These are phyloP conservation scores for Rhincodon typus DNA, from an alignment of 2,797 vertebrate species.

Conservation along the genomic window DNA sequence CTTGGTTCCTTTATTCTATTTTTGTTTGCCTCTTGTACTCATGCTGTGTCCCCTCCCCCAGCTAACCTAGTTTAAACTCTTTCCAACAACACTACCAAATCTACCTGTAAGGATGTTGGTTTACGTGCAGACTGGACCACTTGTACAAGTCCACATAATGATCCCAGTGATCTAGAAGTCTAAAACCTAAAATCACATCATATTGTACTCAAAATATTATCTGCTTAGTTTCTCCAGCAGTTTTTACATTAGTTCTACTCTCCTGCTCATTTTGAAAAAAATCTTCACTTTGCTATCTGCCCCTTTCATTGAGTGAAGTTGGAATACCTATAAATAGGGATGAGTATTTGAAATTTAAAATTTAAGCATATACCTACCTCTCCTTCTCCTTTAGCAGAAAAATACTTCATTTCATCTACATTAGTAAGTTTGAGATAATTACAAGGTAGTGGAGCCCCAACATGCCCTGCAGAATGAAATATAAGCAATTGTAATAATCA, in stretches of 20 bases:
- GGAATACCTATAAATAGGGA: background rate
- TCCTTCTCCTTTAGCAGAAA: constrained; percentile 85
- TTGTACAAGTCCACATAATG: too few species aligned
- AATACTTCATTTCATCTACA: constrained; percentile 94
- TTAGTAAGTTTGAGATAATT: constrained; percentile 90
- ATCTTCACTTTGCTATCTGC: background rate
- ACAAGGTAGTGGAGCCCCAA: constrained; percentile 90
- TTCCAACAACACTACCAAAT: too few species aligned
- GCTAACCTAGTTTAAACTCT: too few species aligned
- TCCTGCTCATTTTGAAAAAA: background rate
- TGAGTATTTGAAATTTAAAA: background rate
- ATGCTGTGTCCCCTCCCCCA: too few species aligned
- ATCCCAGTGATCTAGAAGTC: too few species aligned
- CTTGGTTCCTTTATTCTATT: too few species aligned
- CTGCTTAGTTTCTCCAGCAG: too few species aligned
- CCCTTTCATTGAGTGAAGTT: background rate
- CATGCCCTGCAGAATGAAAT: constrained; percentile 69
- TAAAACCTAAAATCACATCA: too few species aligned
- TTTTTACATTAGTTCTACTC: background rate
- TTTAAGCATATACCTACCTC: constrained; percentile 66
- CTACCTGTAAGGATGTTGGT: too few species aligned
- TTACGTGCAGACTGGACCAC: too few species aligned
- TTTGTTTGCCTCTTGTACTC: too few species aligned
- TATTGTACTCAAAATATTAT: too few species aligned
- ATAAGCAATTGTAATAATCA: background rate